Percentiles rank a stretch among this genome's conserved stretches.
Conservation (phyloP, 2,113 vertebrate genomes). For the Danio rerio region GRCz12tu NC_133184.1:3756001-3756500, state of each 20-base stretch:
- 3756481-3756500: background rate
- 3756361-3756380: background rate
- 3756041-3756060: background rate
- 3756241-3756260: slow-evolving; percentile 83
- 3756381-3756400: background rate
- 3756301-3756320: slow-evolving; percentile 53
- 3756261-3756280: slow-evolving; percentile 72
- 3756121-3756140: slow-evolving; percentile 70
- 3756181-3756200: slow-evolving; percentile 79
- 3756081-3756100: slow-evolving; percentile 5
- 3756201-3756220: slow-evolving; percentile 82
- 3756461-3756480: background rate
- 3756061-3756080: background rate
- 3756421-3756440: background rate
- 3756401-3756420: background rate
- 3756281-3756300: slow-evolving; percentile 62
- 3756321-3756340: background rate
- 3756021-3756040: background rate
- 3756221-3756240: slow-evolving; percentile 76
- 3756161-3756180: slow-evolving; percentile 81
- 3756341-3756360: slow-evolving; percentile 3
- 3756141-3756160: slow-evolving; percentile 75
- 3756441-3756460: background rate
- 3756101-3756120: slow-evolving; percentile 68
- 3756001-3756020: background rate